Conservation (phyloP, 2,888 invertebrate genomes). For the Stenotaenia linearis region DNA sequence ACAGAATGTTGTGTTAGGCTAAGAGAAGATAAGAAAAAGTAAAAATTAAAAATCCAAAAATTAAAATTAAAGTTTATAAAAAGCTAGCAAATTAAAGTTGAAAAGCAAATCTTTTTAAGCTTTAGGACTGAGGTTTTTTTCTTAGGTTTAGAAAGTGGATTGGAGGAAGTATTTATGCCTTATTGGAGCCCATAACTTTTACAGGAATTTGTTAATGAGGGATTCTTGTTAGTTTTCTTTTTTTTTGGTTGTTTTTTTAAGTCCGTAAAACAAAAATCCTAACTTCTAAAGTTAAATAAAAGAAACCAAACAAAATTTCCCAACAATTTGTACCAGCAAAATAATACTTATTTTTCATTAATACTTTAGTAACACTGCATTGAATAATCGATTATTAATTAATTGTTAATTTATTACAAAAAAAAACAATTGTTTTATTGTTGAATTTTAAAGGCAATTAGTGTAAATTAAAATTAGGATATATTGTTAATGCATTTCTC, state of each 20-base stretch:
- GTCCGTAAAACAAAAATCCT: neutral
- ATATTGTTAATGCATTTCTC: neutral
- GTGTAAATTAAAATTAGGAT: neutral
- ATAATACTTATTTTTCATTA: neutral
- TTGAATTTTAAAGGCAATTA: neutral
- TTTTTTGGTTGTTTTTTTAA: neutral
- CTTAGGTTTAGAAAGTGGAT: neutral
- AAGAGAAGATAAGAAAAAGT: neutral
- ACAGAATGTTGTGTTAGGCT: neutral
- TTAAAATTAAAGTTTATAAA: neutral
- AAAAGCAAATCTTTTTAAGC: neutral
- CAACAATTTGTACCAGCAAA: neutral
- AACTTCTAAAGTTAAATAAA: neutral
- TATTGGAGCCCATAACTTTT: neutral
- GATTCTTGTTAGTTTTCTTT: neutral
- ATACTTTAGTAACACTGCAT: neutral
- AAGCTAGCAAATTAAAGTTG: slow-evolving; percentile 2
- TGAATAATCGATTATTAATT: neutral
- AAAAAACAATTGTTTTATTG: neutral
- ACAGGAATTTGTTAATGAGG: neutral
- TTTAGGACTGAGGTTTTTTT: neutral
- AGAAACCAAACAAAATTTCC: neutral
- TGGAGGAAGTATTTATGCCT: neutral
- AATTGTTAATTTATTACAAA: neutral
- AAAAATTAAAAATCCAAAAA: neutral